These are phyloP conservation scores for Onychomys arenicola DNA, from an alignment of 2,797 vertebrate genomes.

Conservation along the genomic window DNA sequence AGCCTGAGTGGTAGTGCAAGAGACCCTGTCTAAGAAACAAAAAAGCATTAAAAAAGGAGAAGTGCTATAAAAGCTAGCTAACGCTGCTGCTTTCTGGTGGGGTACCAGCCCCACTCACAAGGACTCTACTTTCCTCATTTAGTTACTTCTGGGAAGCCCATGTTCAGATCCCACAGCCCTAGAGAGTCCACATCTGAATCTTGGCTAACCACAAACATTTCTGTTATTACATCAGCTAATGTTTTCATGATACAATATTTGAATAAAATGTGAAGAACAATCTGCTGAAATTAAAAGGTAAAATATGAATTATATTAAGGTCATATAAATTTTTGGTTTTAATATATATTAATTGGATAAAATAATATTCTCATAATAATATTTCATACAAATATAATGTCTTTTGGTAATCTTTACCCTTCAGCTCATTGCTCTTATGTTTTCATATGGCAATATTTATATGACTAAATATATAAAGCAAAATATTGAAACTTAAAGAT, in stretches of 20 bases:
- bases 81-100: background rate
- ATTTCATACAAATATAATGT: background rate
- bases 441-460: background rate
- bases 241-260: background rate
- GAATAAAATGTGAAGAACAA: background rate
- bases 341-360: background rate
- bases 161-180: background rate
- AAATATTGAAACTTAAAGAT: slow-evolving; percentile 25
- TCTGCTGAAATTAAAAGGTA: slow-evolving; percentile 15
- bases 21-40: background rate
- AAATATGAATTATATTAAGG: slow-evolving; percentile 13
- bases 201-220: background rate
- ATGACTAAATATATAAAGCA: background rate
- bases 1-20: background rate
- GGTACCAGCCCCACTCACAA: background rate
- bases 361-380: background rate
- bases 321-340: background rate
- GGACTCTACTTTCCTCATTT: background rate
- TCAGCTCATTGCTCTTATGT: background rate
- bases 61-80: background rate
- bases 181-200: background rate
- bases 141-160: background rate
- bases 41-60: background rate
- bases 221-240: background rate
- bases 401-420: background rate